Percentiles rank a stretch among this genome's conserved stretches.
phyloP scores from a whole-genome alignment of 2,888 invertebrate species.

The Gastrophysa polygoni region DNA sequence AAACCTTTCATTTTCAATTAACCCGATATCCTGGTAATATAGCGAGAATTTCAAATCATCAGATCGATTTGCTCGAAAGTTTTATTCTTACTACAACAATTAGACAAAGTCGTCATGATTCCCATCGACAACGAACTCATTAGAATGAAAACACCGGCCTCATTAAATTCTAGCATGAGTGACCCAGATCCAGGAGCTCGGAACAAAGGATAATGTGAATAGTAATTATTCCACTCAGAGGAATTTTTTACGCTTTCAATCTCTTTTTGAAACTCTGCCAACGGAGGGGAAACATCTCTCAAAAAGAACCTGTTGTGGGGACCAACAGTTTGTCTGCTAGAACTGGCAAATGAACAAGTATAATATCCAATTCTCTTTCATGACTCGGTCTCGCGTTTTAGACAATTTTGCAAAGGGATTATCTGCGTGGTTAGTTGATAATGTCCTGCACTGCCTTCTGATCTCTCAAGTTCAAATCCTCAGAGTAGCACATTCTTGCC shows the following conservation, averaged over 20 bases:
- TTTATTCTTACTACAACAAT: no score
- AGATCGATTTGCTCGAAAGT: no score
- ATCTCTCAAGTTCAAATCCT: no score
- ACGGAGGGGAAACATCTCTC: slow-evolving; percentile 7
- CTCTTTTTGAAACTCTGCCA: slow-evolving; percentile 24
- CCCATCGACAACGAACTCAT: background rate
- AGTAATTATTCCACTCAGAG: background rate
- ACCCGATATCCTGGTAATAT: no score
- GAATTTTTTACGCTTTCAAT: background rate
- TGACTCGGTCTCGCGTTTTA: background rate
- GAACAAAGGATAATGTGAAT: background rate
- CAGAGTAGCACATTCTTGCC: no score
- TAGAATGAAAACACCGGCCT: background rate
- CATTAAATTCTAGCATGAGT: background rate
- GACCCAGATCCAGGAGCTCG: background rate
- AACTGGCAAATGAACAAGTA: slow-evolving; percentile 6
- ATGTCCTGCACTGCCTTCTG: no score
- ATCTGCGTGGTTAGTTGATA: no score
- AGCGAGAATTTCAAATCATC: no score
- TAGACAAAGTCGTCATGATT: background rate
- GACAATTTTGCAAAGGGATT: background rate
- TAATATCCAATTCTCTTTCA: slow-evolving; percentile 9
- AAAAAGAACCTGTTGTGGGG: slow-evolving; percentile 34
- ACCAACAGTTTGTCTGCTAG: slow-evolving; percentile 32
- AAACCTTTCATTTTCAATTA: no score